Evolutionary conservation across 2,888 invertebrate genomes (phyloP), one percentile per base, ranked within the genome.

Genomic region (Nasonia oneida): DNA sequence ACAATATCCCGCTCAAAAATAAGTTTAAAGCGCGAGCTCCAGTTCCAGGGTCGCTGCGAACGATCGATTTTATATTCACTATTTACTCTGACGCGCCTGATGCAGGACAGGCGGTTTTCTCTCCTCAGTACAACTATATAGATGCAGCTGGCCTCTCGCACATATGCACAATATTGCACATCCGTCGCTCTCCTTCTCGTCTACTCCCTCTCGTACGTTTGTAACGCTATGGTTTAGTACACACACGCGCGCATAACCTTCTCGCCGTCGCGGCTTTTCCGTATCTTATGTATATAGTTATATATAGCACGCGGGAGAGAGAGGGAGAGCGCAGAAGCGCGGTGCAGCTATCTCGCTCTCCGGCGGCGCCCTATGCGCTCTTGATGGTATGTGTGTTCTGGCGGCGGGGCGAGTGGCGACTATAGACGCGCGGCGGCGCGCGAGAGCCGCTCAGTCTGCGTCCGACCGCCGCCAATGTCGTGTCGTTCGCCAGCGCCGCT

Each of bases 391-490:
- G 61, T 15, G 47, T 70, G 61, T 47, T 47, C 47, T 18, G 23
- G 73, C 47, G 47, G 70, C 61, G 42, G 15, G 37, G 64, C 77
- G 64, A 37, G 42, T 6, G 37, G 64, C 77, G 64, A 37, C 23
- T 84, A 89, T 88, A 88, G 83, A 42, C 88, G 88, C 88, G 87
- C 89, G 87, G 88, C 87, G 87, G 89, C 89, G 88, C 87, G 87
- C 88, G 87, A 88, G 89, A 89, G 74, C 71, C 81, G 53, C 42
- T 92, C 91, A 92, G 92, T 92, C 90, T 91, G 90, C 90, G 90
- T 90, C 89, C 89, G 91, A 91, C 90, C 90, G 89, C 88, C 91
- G 91, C 81, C 70, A 47, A 61, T 84, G 84, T 81, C 81, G 84
- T 81, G 84, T 84, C 80, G 70, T 29, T 70, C 53, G 5, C 12